Conservation (phyloP, 2,797 vertebrate species). For the Basileuterus tristriatus region DNA sequence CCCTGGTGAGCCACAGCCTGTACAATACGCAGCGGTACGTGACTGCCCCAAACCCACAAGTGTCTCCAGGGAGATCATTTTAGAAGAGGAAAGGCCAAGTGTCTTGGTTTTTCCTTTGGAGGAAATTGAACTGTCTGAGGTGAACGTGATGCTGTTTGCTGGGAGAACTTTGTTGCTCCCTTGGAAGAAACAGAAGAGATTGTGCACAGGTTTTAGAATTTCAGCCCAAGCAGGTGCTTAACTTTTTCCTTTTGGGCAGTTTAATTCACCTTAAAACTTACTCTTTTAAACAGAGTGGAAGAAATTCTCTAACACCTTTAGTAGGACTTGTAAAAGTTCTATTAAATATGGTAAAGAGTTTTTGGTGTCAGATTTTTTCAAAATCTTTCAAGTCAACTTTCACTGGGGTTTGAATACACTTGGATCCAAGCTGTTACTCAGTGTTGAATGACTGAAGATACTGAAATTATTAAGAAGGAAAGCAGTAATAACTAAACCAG, state of each 20-base stretch:
- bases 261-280: background rate
- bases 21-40: conserved; percentile 60
- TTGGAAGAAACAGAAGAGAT: background rate
- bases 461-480: background rate
- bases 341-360: background rate
- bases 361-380: background rate
- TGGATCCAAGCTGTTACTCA: background rate
- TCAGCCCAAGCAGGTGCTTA: background rate
- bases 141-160: background rate
- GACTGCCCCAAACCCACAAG: background rate
- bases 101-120: background rate
- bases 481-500: background rate
- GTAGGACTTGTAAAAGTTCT: background rate
- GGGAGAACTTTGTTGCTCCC: background rate
- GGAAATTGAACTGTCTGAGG: background rate
- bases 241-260: background rate
- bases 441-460: background rate
- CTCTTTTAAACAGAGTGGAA: background rate
- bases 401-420: background rate
- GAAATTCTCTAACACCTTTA: background rate
- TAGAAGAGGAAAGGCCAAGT: background rate
- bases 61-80: background rate
- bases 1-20: conserved; percentile 65
- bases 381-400: background rate
- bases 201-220: background rate